phyloP scores from a whole-genome alignment of 1,140 invertebrate species.

The Heliconius hermathena region DNA sequence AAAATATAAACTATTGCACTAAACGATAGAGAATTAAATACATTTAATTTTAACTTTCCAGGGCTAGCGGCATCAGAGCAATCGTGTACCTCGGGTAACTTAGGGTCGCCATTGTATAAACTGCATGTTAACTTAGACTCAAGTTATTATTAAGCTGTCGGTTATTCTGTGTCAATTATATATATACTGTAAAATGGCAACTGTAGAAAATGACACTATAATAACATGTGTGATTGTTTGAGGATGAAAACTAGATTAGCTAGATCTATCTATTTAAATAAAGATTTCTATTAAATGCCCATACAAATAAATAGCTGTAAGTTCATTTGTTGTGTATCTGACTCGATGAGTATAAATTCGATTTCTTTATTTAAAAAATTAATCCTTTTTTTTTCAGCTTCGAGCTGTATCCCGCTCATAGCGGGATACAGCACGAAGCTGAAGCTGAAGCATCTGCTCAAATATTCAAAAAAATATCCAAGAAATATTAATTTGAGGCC shows the following conservation, averaged over 20 bases:
- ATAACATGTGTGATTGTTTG: constrained; percentile 31
- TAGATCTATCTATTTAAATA: neutral
- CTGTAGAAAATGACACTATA: constrained; percentile 26
- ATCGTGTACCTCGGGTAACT: constrained; percentile 7
- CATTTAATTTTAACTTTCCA: neutral
- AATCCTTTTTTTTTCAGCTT: too few relatives aligned
- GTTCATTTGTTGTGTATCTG: neutral
- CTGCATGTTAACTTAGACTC: constrained; percentile 16
- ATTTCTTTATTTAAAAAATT: neutral
- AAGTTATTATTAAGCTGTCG: constrained; percentile 32
- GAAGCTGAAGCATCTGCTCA: too few relatives aligned
- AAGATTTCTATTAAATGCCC: neutral
- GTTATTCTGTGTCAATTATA: constrained; percentile 22
- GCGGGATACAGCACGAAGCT: too few relatives aligned
- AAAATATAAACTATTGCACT: neutral
- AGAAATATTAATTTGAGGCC: too few relatives aligned
- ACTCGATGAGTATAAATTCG: neutral
- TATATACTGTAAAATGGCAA: constrained; percentile 20
- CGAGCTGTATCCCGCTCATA: too few relatives aligned
- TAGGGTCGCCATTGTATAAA: constrained; percentile 13
- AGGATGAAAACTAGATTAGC: constrained; percentile 14
- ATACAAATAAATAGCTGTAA: neutral
- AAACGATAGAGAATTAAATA: constrained; percentile 1
- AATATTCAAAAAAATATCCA: too few relatives aligned
- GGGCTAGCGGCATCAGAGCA: neutral